Percentiles rank a stretch among this genome's conserved stretches.
Conservation (phyloP, 2,113 vertebrate genomes). For the Leucopternis melanops region DNA sequence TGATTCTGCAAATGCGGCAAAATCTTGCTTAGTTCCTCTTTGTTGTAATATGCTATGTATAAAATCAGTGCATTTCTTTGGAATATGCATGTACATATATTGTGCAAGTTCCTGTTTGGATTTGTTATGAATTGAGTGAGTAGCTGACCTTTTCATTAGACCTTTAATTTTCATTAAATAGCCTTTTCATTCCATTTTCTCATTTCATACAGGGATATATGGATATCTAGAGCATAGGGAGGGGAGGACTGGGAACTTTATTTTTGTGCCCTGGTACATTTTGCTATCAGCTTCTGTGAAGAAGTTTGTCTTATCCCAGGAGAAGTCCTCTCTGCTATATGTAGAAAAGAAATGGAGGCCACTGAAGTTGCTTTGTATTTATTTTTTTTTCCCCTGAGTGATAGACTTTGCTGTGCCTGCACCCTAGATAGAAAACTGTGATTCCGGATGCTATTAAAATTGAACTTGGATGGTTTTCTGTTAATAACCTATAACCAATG, state of each 20-base stretch:
- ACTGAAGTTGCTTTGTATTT: not conserved
- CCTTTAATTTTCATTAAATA: not conserved
- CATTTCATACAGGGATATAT: not conserved
- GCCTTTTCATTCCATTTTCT: not conserved
- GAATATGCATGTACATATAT: not conserved
- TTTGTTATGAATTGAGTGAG: not conserved
- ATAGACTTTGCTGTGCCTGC: not conserved
- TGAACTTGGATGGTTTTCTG: not conserved
- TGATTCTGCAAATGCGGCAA: not conserved
- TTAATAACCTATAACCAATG: not conserved
- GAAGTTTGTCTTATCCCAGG: not conserved
- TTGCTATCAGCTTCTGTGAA: not conserved
- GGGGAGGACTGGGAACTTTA: not conserved
- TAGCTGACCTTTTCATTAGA: not conserved
- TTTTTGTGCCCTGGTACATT: not conserved
- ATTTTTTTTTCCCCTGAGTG: not conserved
- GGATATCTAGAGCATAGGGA: not conserved
- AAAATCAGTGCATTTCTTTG: not conserved
- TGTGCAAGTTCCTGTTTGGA: not conserved
- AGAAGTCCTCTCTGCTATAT: not conserved
- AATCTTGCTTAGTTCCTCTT: not conserved
- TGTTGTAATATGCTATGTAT: not conserved
- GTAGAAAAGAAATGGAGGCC: not conserved
- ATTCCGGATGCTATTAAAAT: not conserved
- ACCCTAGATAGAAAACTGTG: not conserved